Percentiles rank a stretch among this genome's conserved stretches.
Conservation (phyloP, 2,888 invertebrate genomes). For the Phyllotreta cruciferae region DNA sequence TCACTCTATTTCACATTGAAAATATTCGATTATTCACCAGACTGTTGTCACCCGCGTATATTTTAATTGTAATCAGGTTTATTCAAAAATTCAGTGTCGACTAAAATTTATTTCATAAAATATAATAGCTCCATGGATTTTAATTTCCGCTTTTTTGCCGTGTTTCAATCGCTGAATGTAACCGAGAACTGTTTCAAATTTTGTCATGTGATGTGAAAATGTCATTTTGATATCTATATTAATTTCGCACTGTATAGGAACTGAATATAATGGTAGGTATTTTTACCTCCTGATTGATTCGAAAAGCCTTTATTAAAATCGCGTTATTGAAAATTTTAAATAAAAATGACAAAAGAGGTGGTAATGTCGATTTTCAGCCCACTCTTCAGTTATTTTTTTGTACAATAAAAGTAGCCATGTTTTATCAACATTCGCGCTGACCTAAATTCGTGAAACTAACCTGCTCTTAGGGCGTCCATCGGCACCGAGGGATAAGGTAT, state of each 20-base stretch:
- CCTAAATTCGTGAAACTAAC: constrained; percentile 62
- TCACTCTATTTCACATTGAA: constrained; percentile 6
- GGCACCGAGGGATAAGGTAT: constrained; percentile 92
- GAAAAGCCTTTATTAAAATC: no score
- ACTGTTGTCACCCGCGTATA: constrained; percentile 1
- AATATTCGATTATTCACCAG: constrained; percentile 7
- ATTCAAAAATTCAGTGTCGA: constrained; percentile 10
- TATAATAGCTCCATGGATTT: constrained; percentile 15
- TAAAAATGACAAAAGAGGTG: no score
- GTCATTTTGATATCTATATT: constrained; percentile 1
- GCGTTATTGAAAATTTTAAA: no score
- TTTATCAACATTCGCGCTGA: neutral
- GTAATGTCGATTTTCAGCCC: no score
- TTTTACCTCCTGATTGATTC: no score
- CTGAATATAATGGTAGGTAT: no score
- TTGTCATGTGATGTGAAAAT: constrained; percentile 3
- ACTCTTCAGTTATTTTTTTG: neutral
- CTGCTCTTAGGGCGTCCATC: constrained; percentile 86
- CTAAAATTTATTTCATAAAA: constrained; percentile 19
- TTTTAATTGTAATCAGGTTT: constrained; percentile 10
- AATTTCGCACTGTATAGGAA: no score
- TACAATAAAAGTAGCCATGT: neutral
- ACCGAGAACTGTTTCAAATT: constrained; percentile 4
- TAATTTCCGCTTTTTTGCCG: constrained; percentile 15
- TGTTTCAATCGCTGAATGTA: constrained; percentile 3